Percentiles rank a stretch among this genome's conserved stretches.
phyloP scores from a whole-genome alignment of 2,113 vertebrate species.

The Petaurus breviceps region DNA sequence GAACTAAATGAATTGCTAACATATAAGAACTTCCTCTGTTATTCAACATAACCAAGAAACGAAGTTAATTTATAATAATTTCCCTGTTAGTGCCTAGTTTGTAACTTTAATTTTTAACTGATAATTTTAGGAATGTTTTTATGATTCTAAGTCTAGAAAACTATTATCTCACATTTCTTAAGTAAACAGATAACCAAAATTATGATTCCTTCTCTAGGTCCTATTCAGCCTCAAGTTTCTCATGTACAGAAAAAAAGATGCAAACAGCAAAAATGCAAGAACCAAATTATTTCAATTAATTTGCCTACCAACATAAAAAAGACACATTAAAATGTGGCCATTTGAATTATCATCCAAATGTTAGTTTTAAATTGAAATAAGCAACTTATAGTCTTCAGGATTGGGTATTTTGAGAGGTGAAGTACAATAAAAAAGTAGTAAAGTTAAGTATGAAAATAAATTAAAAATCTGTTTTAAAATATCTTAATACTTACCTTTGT shows the following conservation, averaged over 20 bases:
- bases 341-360: constrained; percentile 5
- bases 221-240: neutral
- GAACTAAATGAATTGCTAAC: constrained; percentile 14
- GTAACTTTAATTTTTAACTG: constrained; percentile 45
- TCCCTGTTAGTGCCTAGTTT: neutral
- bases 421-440: constrained; percentile 34
- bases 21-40: neutral
- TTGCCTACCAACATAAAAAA: neutral
- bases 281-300: constrained; percentile 45
- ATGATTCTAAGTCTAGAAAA: constrained; percentile 35
- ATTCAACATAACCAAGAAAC: constrained; percentile 28
- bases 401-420: neutral
- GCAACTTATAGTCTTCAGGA: constrained; percentile 32
- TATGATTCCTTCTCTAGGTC: constrained; percentile 15
- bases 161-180: neutral
- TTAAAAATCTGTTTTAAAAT: neutral
- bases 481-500: constrained; percentile 90
- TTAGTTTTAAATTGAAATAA: constrained; percentile 42
- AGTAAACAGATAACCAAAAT: constrained; percentile 8
- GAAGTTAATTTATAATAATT: neutral
- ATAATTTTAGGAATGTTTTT: constrained; percentile 31
- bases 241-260: constrained; percentile 31
- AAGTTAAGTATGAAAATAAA: neutral
- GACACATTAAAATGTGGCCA: neutral
- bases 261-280: constrained; percentile 27